Conservation (phyloP, 2,113 vertebrate species). For the Marmota flaviventris region DNA sequence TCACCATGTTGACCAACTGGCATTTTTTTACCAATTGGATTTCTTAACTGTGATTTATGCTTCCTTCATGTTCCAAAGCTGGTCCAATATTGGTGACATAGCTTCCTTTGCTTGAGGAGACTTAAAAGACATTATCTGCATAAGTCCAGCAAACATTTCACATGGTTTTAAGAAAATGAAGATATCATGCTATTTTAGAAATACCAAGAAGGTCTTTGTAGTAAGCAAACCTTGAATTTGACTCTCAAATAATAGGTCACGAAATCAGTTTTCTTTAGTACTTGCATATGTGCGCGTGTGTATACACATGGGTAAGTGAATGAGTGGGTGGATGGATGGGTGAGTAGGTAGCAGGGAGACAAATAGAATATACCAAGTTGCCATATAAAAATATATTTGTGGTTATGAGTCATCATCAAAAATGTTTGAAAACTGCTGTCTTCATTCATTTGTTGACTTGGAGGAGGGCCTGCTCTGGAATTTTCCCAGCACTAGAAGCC, state of each 20-base stretch:
- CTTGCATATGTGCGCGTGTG: neutral
- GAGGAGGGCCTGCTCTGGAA: neutral
- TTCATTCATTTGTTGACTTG: neutral
- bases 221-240: neutral
- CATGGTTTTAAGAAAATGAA: neutral
- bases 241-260: neutral
- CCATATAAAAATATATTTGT: neutral
- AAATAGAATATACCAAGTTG: neutral
- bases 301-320: neutral
- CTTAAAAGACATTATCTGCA: neutral
- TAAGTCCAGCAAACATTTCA: neutral
- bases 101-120: neutral
- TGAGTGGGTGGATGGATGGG: neutral
- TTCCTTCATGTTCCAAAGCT: conserved; percentile 1
- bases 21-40: neutral
- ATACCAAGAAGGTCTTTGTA: neutral
- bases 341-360: neutral
- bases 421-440: neutral
- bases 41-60: neutral
- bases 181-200: neutral
- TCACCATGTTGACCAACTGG: neutral
- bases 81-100: neutral
- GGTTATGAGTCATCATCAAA: neutral
- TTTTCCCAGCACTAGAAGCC: neutral
- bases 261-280: neutral